These are phyloP conservation scores for Stichodactyla mertensii DNA, from an alignment of 64 coral and sea anemone species.

Conservation along the genomic window DNA sequence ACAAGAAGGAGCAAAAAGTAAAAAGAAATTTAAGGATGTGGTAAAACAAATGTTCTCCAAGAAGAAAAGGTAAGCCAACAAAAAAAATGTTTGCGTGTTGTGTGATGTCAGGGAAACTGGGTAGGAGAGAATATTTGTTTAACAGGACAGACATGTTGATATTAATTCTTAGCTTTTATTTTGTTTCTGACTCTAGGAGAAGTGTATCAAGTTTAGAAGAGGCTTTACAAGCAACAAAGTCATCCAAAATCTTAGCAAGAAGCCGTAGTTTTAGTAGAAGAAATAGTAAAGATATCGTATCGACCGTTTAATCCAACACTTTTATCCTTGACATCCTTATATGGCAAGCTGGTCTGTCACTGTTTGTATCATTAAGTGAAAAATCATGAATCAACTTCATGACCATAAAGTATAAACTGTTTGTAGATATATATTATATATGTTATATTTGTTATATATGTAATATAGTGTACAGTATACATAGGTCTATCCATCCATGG, in stretches of 20 bases:
- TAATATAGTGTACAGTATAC: no score
- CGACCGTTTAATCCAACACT: not conserved
- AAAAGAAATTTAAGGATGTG: conserved; percentile 67
- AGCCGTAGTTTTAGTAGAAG: not conserved
- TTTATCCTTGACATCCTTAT: not conserved
- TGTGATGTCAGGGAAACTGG: not conserved
- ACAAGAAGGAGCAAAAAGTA: conserved; percentile 18
- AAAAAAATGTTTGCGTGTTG: not conserved
- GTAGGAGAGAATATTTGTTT: no score
- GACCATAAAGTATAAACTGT: no score
- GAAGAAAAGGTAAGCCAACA: conserved; percentile 31
- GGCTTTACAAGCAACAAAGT: not conserved
- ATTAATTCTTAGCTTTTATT: not conserved
- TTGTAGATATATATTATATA: no score
- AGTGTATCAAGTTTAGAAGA: conserved; percentile 3
- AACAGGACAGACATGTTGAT: not conserved
- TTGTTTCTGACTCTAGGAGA: not conserved
- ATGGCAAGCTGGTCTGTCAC: conserved; percentile 1
- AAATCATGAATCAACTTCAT: no score
- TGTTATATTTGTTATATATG: no score
- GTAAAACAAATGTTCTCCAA: conserved; percentile 69
- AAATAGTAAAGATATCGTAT: not conserved
- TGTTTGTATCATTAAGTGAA: no score
- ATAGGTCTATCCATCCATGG: no score
- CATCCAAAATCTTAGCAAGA: conserved; percentile 11